Conservation (phyloP, 2,797 vertebrate genomes). For the Onychomys leucogaster region DNA sequence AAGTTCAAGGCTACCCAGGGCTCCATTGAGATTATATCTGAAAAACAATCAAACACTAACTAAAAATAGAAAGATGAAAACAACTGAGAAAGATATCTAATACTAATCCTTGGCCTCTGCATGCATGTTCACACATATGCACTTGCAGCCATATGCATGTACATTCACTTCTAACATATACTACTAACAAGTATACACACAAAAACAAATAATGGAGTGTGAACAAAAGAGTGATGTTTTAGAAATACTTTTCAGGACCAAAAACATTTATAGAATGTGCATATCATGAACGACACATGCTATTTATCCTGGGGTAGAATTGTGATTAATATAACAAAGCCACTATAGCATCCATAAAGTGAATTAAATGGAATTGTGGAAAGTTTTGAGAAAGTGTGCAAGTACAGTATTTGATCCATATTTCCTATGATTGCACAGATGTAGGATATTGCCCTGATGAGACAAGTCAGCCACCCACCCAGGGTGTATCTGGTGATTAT, state of each 20-base stretch:
- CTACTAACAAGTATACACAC: background rate
- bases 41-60: background rate
- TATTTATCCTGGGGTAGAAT: background rate
- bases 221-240: background rate
- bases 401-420: background rate
- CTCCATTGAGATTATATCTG: too few species aligned
- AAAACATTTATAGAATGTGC: background rate
- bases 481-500: background rate
- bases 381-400: background rate
- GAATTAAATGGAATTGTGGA: background rate
- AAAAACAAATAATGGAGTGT: background rate
- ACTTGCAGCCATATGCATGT: background rate
- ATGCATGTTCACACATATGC: background rate
- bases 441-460: background rate
- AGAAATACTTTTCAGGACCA: background rate
- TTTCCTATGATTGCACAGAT: background rate
- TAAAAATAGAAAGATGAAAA: background rate
- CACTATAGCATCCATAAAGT: background rate
- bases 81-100: background rate
- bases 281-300: background rate
- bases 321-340: background rate
- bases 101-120: background rate
- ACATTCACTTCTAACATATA: too few species aligned
- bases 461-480: background rate
- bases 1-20: background rate